These are phyloP conservation scores for Dunckerocampus dactyliophorus DNA, from an alignment of 2,113 vertebrate genomes.

Conservation along the genomic window DNA sequence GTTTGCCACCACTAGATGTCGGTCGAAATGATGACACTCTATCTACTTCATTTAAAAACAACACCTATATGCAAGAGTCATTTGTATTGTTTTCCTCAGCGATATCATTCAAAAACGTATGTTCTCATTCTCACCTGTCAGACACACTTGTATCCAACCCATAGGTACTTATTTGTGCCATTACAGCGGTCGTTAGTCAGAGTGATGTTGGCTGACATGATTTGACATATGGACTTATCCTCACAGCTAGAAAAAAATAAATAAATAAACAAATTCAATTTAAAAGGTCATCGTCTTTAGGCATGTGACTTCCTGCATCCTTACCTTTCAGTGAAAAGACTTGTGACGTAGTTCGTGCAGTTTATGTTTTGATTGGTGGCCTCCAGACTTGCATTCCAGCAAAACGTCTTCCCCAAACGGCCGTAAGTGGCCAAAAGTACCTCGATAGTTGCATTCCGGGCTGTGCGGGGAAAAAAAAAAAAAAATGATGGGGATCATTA, in stretches of 20 bases:
- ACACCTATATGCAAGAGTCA: too few relatives aligned
- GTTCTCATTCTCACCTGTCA: not conserved
- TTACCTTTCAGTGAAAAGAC: not conserved
- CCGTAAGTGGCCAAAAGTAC: slow-evolving; percentile 1
- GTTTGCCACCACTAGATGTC: not conserved
- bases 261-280: not conserved
- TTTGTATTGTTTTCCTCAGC: not conserved
- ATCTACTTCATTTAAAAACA: too few relatives aligned
- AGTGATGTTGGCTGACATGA: not conserved
- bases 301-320: not conserved
- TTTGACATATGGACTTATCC: not conserved
- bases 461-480: not conserved
- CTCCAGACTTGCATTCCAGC: not conserved
- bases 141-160: not conserved
- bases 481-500: not conserved
- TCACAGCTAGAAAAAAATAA: not conserved
- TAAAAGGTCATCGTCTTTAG: not conserved
- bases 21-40: too few relatives aligned
- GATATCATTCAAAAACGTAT: not conserved
- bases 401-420: not conserved
- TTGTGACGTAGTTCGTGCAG: not conserved
- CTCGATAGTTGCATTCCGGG: not conserved
- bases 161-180: not conserved
- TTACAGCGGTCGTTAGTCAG: not conserved
- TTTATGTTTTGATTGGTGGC: not conserved